Conservation (phyloP, 2,797 vertebrate genomes). For the Falco cherrug region DNA sequence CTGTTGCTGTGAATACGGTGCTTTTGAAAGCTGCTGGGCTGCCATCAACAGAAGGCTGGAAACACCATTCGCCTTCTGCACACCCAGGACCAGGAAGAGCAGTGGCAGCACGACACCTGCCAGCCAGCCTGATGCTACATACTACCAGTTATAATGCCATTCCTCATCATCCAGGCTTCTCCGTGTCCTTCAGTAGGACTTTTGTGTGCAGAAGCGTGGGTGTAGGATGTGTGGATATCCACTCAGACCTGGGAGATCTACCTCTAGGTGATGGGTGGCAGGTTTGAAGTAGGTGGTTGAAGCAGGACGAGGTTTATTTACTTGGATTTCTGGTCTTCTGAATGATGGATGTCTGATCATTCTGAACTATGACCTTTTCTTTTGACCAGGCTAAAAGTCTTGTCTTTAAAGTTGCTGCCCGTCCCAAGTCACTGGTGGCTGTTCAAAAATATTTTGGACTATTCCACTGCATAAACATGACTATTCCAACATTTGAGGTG, state of each 20-base stretch:
- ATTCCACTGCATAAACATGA: neutral
- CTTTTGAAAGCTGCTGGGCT: neutral
- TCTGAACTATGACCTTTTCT: neutral
- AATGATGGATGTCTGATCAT: neutral
- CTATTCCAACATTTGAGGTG: neutral
- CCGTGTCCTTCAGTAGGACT: neutral
- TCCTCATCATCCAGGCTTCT: neutral
- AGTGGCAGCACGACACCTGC: neutral
- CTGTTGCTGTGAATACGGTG: neutral
- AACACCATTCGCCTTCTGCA: neutral
- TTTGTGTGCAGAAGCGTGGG: neutral
- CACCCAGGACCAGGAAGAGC: neutral
- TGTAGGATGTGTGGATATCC: neutral
- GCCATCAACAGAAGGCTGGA: neutral
- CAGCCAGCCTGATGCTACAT: neutral
- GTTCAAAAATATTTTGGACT: neutral
- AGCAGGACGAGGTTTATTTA: neutral
- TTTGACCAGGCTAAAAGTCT: neutral
- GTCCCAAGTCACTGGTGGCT: neutral
- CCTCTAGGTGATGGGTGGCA: neutral
- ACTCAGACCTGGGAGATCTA: neutral
- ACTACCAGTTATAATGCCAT: neutral
- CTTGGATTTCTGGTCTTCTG: neutral
- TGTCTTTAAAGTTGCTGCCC: neutral
- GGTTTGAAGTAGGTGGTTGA: neutral